These are phyloP conservation scores for Trochalopteron elliotii DNA, from an alignment of 2,113 vertebrate species.

Conservation along the genomic window DNA sequence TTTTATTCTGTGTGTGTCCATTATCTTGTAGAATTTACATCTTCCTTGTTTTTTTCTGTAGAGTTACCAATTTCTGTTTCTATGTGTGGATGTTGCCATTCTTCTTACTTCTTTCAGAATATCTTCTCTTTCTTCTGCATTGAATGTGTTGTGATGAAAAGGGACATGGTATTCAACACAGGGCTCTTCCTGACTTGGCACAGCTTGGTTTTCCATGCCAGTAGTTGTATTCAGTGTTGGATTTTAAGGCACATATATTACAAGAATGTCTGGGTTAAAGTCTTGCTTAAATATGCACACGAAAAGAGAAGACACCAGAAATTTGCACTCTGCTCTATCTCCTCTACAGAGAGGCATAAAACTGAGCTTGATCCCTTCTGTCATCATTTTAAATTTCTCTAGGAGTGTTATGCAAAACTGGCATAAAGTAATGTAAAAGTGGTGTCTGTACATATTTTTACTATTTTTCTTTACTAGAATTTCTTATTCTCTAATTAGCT, in stretches of 20 bases:
- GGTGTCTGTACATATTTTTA: neutral
- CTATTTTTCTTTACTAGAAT: neutral
- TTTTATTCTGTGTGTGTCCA: neutral
- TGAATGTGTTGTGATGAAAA: neutral
- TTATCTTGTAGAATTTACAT: neutral
- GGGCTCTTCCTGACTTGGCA: neutral
- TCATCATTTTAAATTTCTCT: neutral
- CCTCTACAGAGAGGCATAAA: neutral
- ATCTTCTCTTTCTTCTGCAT: neutral
- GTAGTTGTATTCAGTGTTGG: neutral
- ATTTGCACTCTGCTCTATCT: neutral
- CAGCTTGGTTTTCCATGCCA: neutral
- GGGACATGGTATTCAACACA: fast-evolving
- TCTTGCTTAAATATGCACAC: neutral
- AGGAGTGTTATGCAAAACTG: neutral
- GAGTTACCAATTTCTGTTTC: neutral
- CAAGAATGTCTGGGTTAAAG: neutral
- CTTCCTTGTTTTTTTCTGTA: neutral
- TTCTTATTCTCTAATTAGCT: neutral
- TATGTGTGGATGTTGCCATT: neutral
- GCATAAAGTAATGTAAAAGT: neutral
- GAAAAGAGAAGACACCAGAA: neutral
- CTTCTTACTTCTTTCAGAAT: neutral
- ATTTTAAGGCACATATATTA: neutral
- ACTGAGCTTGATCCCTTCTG: neutral